Conservation (phyloP, 2,888 invertebrate species). For the Caenorhabditis parvicauda region DNA sequence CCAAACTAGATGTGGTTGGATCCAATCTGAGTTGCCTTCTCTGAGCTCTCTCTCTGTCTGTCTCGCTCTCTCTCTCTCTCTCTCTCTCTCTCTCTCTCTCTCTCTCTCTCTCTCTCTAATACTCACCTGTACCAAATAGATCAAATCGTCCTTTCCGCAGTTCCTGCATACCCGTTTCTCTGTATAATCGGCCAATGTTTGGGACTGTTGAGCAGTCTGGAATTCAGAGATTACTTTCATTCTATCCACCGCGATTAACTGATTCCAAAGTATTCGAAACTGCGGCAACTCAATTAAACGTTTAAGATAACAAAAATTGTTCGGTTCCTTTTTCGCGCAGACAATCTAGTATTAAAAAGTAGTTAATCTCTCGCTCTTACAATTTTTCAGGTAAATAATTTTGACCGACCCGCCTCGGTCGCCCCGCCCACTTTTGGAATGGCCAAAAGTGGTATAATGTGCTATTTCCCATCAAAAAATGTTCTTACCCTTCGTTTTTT, state of each 20-base stretch:
- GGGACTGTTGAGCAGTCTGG: no score
- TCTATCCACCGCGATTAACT: background rate
- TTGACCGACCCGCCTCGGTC: background rate
- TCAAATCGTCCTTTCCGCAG: constrained; percentile 46
- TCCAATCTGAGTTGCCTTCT: no score
- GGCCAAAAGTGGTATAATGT: background rate
- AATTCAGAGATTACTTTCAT: background rate
- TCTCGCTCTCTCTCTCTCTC: no score
- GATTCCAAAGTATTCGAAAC: background rate
- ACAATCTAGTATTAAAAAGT: no score
- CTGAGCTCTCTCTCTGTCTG: no score
- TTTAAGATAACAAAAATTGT: background rate
- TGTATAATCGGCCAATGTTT: constrained; percentile 42
- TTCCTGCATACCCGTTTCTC: constrained; percentile 55
- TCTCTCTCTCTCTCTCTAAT: no score
- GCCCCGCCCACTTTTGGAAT: no score
- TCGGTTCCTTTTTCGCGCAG: no score
- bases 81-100: no score
- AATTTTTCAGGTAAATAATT: background rate
- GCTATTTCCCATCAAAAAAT: background rate
- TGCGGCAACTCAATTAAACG: background rate
- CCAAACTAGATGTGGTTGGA: no score
- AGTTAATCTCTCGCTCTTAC: no score
- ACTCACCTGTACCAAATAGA: constrained; percentile 47
- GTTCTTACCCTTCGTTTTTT: constrained; percentile 2